phyloP scores from a whole-genome alignment of 2,888 invertebrate species.

The Byasa hedistus region DNA sequence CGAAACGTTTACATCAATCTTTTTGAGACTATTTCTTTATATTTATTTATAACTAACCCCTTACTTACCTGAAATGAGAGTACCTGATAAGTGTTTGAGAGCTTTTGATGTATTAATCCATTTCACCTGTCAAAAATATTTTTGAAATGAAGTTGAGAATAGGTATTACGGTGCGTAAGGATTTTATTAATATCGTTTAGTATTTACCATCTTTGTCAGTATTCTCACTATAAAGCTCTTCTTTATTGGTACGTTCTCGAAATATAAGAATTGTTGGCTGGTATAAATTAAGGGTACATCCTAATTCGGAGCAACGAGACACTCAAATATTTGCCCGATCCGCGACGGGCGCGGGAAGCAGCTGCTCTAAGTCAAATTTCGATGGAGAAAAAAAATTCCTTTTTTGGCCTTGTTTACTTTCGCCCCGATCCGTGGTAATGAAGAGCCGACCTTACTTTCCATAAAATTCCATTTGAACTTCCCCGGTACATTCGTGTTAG shows the following conservation, averaged over 20 bases:
- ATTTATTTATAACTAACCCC: too few relatives aligned
- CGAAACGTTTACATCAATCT: too few relatives aligned
- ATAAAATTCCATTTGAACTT: slow-evolving; percentile 26
- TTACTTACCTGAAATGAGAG: too few relatives aligned
- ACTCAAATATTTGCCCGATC: slow-evolving; percentile 63
- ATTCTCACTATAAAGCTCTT: background rate
- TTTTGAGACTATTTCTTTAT: too few relatives aligned
- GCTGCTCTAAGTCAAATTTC: slow-evolving; percentile 69
- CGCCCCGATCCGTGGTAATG: slow-evolving; percentile 49
- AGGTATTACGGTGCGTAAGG: background rate
- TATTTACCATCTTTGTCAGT: background rate
- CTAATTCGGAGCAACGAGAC: slow-evolving; percentile 37
- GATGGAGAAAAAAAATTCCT: slow-evolving; percentile 61
- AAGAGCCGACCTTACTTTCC: slow-evolving; percentile 46
- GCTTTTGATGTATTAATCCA: too few relatives aligned
- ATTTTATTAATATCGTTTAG: background rate
- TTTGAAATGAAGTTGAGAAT: too few relatives aligned
- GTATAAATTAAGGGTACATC: slow-evolving; percentile 47
- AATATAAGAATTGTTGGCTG: slow-evolving; percentile 6
- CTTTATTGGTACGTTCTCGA: slow-evolving; percentile 6
- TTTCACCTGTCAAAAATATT: too few relatives aligned
- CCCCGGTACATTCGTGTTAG: slow-evolving; percentile 1
- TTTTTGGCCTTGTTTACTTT: slow-evolving; percentile 51
- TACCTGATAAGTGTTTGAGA: too few relatives aligned
- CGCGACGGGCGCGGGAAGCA: slow-evolving; percentile 58